These are phyloP conservation scores for Drosophila austrosaltans DNA, from an alignment of 2,888 invertebrate species.

Conservation along the genomic window DNA sequence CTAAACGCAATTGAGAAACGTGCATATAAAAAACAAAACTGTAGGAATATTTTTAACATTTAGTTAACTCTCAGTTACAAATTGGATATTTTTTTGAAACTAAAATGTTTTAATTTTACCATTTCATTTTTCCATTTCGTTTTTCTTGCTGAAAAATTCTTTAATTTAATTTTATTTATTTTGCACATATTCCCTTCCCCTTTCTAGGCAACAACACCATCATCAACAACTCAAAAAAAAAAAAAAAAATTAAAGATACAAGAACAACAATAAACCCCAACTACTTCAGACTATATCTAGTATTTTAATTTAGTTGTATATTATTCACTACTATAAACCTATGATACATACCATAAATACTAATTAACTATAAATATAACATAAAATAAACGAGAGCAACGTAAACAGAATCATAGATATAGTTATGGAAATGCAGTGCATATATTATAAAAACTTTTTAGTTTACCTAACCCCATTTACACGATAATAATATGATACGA, in stretches of 20 bases:
- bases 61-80: constrained; percentile 1
- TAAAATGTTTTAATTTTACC: neutral
- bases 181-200: constrained; percentile 2
- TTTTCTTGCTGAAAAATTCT: neutral
- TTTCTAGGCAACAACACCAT: constrained; percentile 23
- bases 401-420: constrained; percentile 35
- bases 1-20: constrained; percentile 28
- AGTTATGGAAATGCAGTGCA: constrained; percentile 50
- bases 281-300: constrained; percentile 26
- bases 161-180: constrained; percentile 23
- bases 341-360: constrained; percentile 49
- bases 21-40: constrained; percentile 16
- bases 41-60: neutral
- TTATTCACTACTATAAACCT: constrained; percentile 33
- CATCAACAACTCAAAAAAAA: constrained; percentile 19
- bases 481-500: constrained; percentile 40
- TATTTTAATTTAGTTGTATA: constrained; percentile 46
- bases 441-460: constrained; percentile 47
- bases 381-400: constrained; percentile 10
- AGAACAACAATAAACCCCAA: constrained; percentile 11
- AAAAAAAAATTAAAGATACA: constrained; percentile 19
- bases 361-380: constrained; percentile 11
- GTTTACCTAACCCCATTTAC: constrained; percentile 23
- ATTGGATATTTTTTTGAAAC: neutral
- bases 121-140: neutral